These are phyloP conservation scores for Merops nubicus DNA, from an alignment of 2,113 vertebrate species.

Conservation along the genomic window DNA sequence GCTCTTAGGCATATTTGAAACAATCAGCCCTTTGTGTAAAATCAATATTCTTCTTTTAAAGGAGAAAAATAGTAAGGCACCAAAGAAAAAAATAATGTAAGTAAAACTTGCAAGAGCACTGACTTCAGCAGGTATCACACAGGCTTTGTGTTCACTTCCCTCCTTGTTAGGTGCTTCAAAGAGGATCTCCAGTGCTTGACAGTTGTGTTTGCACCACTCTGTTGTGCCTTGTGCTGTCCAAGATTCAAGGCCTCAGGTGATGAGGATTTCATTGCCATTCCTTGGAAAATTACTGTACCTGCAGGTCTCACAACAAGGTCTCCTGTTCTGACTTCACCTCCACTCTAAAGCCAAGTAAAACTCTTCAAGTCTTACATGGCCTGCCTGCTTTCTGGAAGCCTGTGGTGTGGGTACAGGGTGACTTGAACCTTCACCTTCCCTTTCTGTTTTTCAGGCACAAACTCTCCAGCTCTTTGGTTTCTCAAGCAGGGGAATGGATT, in stretches of 20 bases:
- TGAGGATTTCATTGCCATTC: background rate
- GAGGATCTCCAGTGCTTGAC: background rate
- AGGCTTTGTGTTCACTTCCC: background rate
- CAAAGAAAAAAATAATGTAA: background rate
- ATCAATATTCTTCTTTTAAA: accelerated
- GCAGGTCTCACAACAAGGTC: background rate
- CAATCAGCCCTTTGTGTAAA: background rate
- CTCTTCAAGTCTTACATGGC: background rate
- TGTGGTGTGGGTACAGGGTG: background rate
- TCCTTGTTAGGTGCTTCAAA: background rate
- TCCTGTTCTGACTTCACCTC: background rate
- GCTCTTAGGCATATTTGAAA: background rate
- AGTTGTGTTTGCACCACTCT: background rate
- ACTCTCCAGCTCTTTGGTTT: background rate
- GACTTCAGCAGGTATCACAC: background rate
- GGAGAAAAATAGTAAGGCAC: background rate
- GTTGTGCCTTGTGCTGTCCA: background rate
- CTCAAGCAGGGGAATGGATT: background rate
- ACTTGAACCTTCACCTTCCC: background rate
- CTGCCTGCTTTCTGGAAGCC: background rate
- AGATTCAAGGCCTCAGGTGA: background rate
- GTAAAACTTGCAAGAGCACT: background rate
- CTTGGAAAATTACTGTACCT: background rate
- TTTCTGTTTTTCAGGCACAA: background rate
- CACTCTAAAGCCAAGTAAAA: background rate